These are phyloP conservation scores for Corythucha ciliata DNA, from an alignment of 2,888 invertebrate genomes.

Conservation along the genomic window DNA sequence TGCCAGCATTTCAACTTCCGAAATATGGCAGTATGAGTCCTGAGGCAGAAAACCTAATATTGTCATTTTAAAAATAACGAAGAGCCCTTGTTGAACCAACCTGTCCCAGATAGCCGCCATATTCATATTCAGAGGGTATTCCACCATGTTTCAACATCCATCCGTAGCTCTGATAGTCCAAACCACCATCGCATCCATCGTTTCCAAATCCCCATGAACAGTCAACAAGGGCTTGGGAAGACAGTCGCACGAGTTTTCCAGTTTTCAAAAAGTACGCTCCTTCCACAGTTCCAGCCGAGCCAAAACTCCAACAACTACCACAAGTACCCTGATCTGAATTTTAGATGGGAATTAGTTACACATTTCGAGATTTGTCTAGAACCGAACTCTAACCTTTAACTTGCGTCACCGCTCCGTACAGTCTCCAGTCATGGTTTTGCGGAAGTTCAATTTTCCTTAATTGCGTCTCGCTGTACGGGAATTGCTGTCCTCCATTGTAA, in stretches of 20 bases:
- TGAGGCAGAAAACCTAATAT: too few species aligned
- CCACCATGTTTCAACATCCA: conserved; percentile 87
- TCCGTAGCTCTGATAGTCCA: conserved; percentile 85
- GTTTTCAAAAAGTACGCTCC: conserved; percentile 80
- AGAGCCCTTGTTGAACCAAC: too few species aligned
- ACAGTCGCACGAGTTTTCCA: conserved; percentile 68
- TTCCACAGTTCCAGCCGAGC: conserved; percentile 85
- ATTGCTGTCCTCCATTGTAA: conserved; percentile 66
- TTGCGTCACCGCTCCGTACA: conserved; percentile 85
- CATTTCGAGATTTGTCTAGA: too few species aligned
- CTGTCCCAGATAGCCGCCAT: conserved; percentile 85
- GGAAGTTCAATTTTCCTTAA: conserved; percentile 48
- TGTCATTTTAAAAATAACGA: too few species aligned
- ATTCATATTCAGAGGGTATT: conserved; percentile 79
- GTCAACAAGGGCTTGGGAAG: conserved; percentile 88
- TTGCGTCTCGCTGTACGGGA: conserved; percentile 57
- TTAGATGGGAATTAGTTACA: too few species aligned
- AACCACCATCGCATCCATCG: conserved; percentile 97
- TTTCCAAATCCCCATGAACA: conserved; percentile 95
- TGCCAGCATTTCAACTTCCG: conserved; percentile 60
- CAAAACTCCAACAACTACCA: conserved; percentile 96
- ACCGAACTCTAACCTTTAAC: conserved; percentile 76
- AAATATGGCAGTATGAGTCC: conserved; percentile 82
- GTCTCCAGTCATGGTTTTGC: conserved; percentile 76
- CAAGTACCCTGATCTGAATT: conserved; percentile 88